Base-by-base conservation (phyloP, 2,797 vertebrate species). In the Cryptoblepharus egeriae region DNA sequence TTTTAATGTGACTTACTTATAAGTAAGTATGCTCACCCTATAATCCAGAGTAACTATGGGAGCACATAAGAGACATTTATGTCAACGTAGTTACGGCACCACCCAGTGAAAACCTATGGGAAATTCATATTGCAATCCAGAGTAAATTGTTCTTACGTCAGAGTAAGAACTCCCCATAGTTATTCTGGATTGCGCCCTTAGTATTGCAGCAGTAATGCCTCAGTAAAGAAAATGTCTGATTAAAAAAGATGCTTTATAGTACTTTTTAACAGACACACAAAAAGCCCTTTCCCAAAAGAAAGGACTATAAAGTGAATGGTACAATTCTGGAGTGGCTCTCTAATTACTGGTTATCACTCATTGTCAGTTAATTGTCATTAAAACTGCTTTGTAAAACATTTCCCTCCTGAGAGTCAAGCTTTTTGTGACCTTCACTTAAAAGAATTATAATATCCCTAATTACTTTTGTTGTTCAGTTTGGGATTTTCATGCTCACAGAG, bases 351-450 rank as follows among this genome's bases (percentile, higher is more conserved):
- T 75, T 85, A 93, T 93, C 90, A 88, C 85, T 93, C 91, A 89
- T 70, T 92, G 93, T 91, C 90, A 84, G 89, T 93, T 93, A 93
- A 94, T 94, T 93, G 92, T 91, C 91, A 91, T 85, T 92, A 89
- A 88, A 85, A 84, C 1, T 85, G 81, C 76, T 89, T 79, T 79
- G 74, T 73, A 87, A 79, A 92, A 87, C 74, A 87, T 74, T 69
- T 9, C 6, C 68, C 90, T 83, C 84, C 22, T 92, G 89, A 81
- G 88, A 91, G 28, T 6, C 85, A 72, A 64, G 39, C 79, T 69
- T 84, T 69, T 84, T 87, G 45, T 82, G 88, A 87, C 82, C 90
- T 90, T 89, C 78, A 77, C 87, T 88, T 74, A 80, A 63, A 73
- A 85, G 71, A n/a, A 75, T 63, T 85, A 79, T 84, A 84, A 45